A percentile compares a stretch with the other conserved stretches of the same genome.
These are phyloP conservation scores for Cataglyphis livida DNA, from an alignment of 2,888 invertebrate genomes.

Conservation along the genomic window DNA sequence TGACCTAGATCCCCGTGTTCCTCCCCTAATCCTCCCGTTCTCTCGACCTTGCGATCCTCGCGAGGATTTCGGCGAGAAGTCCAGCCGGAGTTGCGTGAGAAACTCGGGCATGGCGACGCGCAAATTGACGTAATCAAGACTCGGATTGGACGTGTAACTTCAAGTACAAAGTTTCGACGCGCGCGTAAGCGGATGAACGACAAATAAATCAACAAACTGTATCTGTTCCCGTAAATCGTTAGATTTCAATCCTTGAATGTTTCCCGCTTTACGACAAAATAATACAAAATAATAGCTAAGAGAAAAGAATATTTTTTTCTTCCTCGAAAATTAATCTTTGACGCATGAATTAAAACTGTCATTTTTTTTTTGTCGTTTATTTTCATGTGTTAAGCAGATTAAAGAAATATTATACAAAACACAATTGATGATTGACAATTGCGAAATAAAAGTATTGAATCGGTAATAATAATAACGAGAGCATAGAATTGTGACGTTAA, in stretches of 20 bases:
- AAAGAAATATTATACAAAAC: neutral
- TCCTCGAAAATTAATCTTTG: neutral
- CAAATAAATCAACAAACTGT: constrained; percentile 32
- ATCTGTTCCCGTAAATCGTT: constrained; percentile 2
- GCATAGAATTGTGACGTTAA: constrained; percentile 22
- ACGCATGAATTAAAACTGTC: neutral
- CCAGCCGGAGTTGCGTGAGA: constrained; percentile 38
- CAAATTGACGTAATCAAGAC: constrained; percentile 44
- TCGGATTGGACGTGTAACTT: constrained; percentile 24
- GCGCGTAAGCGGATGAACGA: neutral
- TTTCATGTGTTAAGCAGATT: neutral
- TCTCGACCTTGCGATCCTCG: constrained; percentile 42
- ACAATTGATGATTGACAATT: neutral
- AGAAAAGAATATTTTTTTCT: neutral
- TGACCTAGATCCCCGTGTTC: constrained; percentile 65
- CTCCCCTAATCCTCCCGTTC: constrained; percentile 62
- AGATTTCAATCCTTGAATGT: constrained; percentile 8
- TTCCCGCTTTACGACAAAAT: neutral
- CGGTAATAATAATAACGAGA: neutral
- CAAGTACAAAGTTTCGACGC: neutral
- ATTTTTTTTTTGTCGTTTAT: neutral
- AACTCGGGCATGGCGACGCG: constrained; percentile 33
- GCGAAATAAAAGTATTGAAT: neutral
- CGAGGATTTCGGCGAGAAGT: constrained; percentile 31
- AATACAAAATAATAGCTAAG: neutral